phyloP scores from a whole-genome alignment of 2,113 vertebrate genomes.

The Atlantisia rogersi region DNA sequence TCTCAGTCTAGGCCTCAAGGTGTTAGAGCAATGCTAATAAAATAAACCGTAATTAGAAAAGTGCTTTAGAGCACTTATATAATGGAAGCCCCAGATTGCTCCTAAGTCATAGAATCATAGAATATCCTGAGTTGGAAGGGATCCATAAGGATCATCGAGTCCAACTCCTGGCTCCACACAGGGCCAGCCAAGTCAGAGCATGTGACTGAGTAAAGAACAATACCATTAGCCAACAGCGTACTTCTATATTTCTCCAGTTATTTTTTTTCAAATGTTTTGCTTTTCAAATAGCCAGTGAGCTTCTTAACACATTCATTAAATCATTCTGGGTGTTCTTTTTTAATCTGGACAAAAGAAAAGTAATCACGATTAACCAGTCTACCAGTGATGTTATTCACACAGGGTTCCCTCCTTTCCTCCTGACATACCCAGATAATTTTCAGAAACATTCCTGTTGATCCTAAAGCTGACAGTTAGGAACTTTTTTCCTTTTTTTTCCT shows the following conservation, averaged over 20 bases:
- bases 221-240: background rate
- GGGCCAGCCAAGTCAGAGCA: too few species aligned
- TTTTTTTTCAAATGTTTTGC: background rate
- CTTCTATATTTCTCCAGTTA: background rate
- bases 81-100: background rate
- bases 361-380: background rate
- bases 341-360: background rate
- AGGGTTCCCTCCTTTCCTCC: background rate
- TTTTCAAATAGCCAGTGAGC: background rate
- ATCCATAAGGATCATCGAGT: too few species aligned
- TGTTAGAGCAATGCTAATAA: background rate
- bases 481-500: too few species aligned
- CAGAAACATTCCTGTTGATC: background rate
- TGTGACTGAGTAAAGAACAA: background rate
- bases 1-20: background rate
- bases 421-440: background rate
- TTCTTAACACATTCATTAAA: background rate
- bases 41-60: background rate
- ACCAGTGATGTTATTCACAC: background rate
- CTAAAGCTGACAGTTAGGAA: slow-evolving; percentile 24
- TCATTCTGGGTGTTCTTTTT: background rate
- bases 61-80: background rate
- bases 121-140: too few species aligned
- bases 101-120: background rate
- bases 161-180: too few species aligned